Evolutionary conservation across 1,140 invertebrate species (phyloP), one percentile per base, ranked within the genome.

Genomic region (Ladona fulva): DNA sequence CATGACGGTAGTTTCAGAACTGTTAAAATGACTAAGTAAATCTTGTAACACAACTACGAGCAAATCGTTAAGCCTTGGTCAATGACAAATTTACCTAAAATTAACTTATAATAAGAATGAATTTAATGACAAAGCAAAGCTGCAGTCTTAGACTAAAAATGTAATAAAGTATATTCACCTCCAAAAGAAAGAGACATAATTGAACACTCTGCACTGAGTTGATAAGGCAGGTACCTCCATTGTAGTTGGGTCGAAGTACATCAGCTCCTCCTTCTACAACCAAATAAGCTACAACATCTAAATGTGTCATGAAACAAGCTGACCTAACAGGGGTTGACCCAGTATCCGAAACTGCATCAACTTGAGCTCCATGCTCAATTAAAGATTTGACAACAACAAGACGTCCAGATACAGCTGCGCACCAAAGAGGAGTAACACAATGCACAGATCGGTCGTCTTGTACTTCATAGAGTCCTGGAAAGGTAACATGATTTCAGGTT

Each of bases 271-370:
- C 89, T 82, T 92, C 89, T 11, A 96, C 93, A 12, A 96, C 93
- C 74, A 97, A 87, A 84, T 91, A 94, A 80, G 88, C 85, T 66
- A 92, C 92, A 80, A 91, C 93, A 74, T 94, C 93, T 75, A 94
- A 86, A 85, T 97, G 93, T 42, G 95, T 95, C 95, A 97, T 97
- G 84, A 95, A 97, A 84, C 96, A 97, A 0, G 95, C 95, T 77
- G 93, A 95, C 79, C 95, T 87, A 42, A 96, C 94, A 37, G 94
- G 92, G 22, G 95, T 97, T 16, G 95, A 97, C 75, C 95, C 94
- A 29, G 92, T 91, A 86, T 96, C 95, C 0, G 93, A 95, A n/a
- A 91, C 89, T 25, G 93, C 92, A 86, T 94, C 90, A 12, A 97
- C 90, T 82, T 95, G 88, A 73, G 95, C 95, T 74, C 94, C 94